phyloP scores from a whole-genome alignment of 2,888 invertebrate species.

The Heliconius ethilla region DNA sequence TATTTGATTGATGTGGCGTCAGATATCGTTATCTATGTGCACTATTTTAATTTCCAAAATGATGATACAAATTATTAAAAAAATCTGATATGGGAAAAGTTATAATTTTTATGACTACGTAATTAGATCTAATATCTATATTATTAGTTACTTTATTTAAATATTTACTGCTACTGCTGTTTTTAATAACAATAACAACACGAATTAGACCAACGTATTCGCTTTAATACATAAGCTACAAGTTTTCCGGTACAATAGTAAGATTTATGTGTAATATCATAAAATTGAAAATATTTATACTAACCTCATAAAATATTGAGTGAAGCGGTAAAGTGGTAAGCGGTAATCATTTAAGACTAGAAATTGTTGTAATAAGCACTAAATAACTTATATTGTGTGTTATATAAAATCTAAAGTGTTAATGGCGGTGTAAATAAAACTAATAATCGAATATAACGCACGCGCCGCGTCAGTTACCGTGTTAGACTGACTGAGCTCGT shows the following conservation, averaged over 20 bases:
- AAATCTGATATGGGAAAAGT: no score
- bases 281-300: constrained; percentile 50
- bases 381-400: constrained; percentile 2
- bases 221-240: constrained; percentile 51
- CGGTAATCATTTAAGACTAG: constrained; percentile 9
- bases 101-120: background rate
- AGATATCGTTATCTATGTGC: background rate
- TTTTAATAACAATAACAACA: background rate
- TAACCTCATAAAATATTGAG: constrained; percentile 49
- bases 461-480: constrained; percentile 57
- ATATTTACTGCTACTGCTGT: background rate
- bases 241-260: constrained; percentile 45
- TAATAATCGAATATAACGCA: constrained; percentile 47
- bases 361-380: constrained; percentile 17
- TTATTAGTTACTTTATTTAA: no score
- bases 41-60: background rate
- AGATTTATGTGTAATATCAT: constrained; percentile 46
- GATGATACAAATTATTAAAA: background rate
- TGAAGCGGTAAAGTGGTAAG: constrained; percentile 10
- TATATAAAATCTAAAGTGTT: background rate
- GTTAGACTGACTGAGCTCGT: constrained; percentile 54
- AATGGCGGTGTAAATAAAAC: constrained; percentile 5
- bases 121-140: background rate
- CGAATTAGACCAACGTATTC: background rate
- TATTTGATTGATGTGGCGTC: constrained; percentile 1